These are phyloP conservation scores for Eulemur coronatus DNA, from an alignment of 2,797 vertebrate species.

Conservation along the genomic window DNA sequence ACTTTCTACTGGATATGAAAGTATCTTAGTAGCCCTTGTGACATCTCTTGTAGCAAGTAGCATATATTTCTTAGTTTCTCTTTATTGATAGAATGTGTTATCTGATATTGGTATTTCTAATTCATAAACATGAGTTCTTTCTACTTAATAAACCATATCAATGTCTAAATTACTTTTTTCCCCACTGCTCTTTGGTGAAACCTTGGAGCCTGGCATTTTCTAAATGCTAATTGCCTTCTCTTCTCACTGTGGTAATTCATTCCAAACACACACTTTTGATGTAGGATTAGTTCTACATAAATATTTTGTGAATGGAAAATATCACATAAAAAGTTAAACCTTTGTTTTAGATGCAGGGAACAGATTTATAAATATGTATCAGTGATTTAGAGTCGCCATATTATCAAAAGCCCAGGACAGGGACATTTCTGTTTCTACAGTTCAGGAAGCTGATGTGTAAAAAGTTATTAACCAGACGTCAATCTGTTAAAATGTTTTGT, in stretches of 20 bases:
- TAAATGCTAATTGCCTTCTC: conserved; percentile 79
- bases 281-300: conserved; percentile 73
- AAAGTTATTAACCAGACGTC: conserved; percentile 20
- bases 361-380: conserved; percentile 48
- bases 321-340: conserved; percentile 43
- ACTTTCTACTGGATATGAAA: background rate
- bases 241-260: conserved; percentile 63
- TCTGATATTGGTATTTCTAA: background rate
- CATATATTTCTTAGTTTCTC: background rate
- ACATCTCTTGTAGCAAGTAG: background rate
- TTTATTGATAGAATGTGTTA: background rate
- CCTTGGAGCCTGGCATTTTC: conserved; percentile 66
- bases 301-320: conserved; percentile 73
- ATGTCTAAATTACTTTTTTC: conserved; percentile 58
- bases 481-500: conserved; percentile 20
- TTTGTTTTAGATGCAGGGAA: conserved; percentile 53
- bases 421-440: background rate
- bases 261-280: conserved; percentile 51
- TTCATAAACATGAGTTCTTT: conserved; percentile 42
- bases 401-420: background rate
- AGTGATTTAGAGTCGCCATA: conserved; percentile 62
- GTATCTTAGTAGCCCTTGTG: background rate
- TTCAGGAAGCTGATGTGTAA: conserved; percentile 34
- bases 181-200: conserved; percentile 61
- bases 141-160: conserved; percentile 68